A percentile compares a stretch with the other conserved stretches of the same genome.
phyloP scores from a whole-genome alignment of 2,888 invertebrate species.

The Antheraea yamamai region DNA sequence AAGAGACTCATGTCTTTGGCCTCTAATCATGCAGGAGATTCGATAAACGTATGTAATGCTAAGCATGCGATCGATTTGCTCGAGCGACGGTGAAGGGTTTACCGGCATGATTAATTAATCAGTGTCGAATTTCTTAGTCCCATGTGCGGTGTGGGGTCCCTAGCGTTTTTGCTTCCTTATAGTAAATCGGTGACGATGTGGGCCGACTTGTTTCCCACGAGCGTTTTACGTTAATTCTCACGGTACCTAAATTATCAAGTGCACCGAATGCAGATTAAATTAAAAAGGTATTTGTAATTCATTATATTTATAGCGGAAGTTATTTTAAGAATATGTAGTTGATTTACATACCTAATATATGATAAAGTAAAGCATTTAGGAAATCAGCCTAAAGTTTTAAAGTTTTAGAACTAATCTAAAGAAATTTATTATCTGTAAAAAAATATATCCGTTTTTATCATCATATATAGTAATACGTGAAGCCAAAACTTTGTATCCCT shows the following conservation, averaged over 20 bases:
- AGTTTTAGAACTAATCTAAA: too few species aligned
- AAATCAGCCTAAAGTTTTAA: too few species aligned
- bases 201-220: constrained; percentile 41
- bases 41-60: constrained; percentile 7
- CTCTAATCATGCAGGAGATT: constrained; percentile 7
- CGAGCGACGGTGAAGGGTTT: constrained; percentile 34
- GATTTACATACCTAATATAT: neutral
- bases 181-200: constrained; percentile 26
- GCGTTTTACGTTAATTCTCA: constrained; percentile 34
- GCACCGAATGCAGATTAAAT: neutral
- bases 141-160: constrained; percentile 50
- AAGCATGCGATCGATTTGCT: constrained; percentile 6
- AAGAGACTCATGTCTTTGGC: neutral
- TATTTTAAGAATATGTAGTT: neutral
- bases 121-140: constrained; percentile 48
- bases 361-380: too few species aligned
- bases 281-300: neutral
- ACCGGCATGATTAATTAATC: constrained; percentile 42
- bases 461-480: too few species aligned
- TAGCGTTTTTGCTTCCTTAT: constrained; percentile 43
- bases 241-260: constrained; percentile 20
- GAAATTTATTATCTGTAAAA: too few species aligned
- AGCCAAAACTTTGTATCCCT: too few species aligned
- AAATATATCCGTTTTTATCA: too few species aligned
- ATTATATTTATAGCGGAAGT: neutral